Conservation (phyloP, 1,140 invertebrate species). For the Hyposmocoma kahamanoa region DNA sequence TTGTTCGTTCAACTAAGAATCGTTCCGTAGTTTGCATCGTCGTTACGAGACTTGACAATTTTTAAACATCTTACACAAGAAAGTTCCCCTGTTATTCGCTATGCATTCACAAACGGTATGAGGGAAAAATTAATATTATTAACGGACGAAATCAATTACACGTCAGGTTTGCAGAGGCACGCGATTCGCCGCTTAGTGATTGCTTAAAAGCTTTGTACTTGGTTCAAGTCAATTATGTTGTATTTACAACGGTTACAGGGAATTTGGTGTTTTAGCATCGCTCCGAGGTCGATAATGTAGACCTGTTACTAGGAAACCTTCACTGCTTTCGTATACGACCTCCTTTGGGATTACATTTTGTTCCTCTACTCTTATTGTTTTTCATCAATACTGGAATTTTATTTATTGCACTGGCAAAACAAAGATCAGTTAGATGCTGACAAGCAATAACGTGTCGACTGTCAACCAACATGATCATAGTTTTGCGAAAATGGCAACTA, state of each 20-base stretch:
- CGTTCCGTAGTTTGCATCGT: too few species aligned
- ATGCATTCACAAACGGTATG: too few species aligned
- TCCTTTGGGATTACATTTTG: too few species aligned
- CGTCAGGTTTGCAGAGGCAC: conserved; percentile 9
- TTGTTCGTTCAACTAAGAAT: conserved; percentile 21
- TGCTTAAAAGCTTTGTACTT: conserved; percentile 7
- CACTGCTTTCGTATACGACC: background rate
- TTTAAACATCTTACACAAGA: background rate
- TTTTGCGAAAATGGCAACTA: too few species aligned
- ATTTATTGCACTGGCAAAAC: too few species aligned
- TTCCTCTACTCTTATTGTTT: too few species aligned
- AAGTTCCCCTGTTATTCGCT: too few species aligned
- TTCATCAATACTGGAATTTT: too few species aligned
- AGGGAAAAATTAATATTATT: background rate
- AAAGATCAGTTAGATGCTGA: too few species aligned
- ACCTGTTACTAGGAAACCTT: background rate
- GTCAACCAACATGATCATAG: too few species aligned
- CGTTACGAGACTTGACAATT: background rate
- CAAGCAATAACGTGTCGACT: too few species aligned
- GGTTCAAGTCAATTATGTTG: conserved; percentile 14
- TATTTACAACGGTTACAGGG: background rate
- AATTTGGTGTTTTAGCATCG: background rate
- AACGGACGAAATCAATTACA: background rate
- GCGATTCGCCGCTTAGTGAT: conserved; percentile 24
- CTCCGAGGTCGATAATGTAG: background rate